These are phyloP conservation scores for Turritopsis rubra DNA, from an alignment of 30 jellyfish, hydroid and myxozoan genomes.

Conservation along the genomic window DNA sequence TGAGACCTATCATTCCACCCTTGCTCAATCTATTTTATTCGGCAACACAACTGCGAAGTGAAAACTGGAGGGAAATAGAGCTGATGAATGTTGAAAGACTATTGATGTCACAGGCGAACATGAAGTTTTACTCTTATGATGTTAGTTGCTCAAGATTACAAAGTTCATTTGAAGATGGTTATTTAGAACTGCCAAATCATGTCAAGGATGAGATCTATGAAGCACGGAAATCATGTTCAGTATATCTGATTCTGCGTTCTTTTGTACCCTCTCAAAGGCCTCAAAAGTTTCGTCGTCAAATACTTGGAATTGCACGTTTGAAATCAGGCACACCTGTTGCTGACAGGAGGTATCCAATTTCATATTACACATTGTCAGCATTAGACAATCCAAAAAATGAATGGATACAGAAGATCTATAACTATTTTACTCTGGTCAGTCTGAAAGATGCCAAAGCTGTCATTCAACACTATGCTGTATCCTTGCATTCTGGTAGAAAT, in stretches of 20 bases:
- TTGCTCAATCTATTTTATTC: not conserved
- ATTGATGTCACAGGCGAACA: not conserved
- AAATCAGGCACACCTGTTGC: not conserved
- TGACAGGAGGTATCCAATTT: not conserved
- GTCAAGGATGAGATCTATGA: not conserved
- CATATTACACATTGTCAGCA: not conserved
- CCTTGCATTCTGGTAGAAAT: not conserved
- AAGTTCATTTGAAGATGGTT: conserved; percentile 2
- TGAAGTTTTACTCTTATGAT: not conserved
- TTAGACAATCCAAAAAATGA: not conserved
- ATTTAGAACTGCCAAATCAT: not conserved
- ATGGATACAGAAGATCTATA: not conserved
- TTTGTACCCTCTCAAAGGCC: not conserved
- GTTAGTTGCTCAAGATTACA: not conserved
- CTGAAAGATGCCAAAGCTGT: conserved; percentile 4
- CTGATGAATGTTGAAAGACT: conserved; percentile 11
- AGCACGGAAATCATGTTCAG: not conserved
- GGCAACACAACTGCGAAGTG: conserved; percentile 1
- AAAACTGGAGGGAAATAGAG: conserved; percentile 9
- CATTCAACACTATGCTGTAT: not conserved
- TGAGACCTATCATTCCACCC: not conserved
- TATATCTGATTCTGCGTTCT: not conserved
- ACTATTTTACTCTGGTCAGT: not conserved
- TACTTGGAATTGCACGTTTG: not conserved
- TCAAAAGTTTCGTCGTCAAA: not conserved